Base-by-base conservation (phyloP, 2,797 vertebrate genomes). In the Manis crassicaudata region DNA sequence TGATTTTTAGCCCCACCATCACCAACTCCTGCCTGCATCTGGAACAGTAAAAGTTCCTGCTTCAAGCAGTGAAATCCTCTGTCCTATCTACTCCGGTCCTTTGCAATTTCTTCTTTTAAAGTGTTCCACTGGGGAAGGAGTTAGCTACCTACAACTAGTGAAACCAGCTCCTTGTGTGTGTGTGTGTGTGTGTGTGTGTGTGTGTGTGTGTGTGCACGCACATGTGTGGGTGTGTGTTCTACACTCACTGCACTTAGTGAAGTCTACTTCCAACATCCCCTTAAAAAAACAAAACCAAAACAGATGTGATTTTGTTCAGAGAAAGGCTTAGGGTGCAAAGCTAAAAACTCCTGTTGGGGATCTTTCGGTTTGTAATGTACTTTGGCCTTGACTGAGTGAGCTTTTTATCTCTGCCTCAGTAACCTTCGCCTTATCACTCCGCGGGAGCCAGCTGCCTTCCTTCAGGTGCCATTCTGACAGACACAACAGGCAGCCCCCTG, bases 401-500 rank as follows among this genome's bases (percentile, higher is more conserved):
- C 94, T 62, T 96, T 96, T 96, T 92, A 94, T 96, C 95, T 93
- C 90, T 95, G 93, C 90, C 94, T 94, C 63, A 12, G 86, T 88
- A 92, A 97, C 90, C 92, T 73, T 35, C 13, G 23, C 35, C 95
- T 96, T 97, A 96, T 97, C 97, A 60, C 87, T 93, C 81, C 6
- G 50, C 68, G 3, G 93, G 94, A 95, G 92, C 83, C 94, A 80
- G 94, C 81, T 88, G 96, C 58, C 94, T 97, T 91, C 95, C 97
- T 96, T 92, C 87, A 85, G 97, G 96, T 96, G 96, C 90, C 90
- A 3, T 82, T 90, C 88, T 92, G 96, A 96, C 96, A 97, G 92
- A 73, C 89, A 79, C 62, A 67, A 65, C 82, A 92, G 80, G 84
- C 92, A 89, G 88, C 77, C 75, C 68, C 73, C 23, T 63, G 50